Evolutionary conservation across 2,113 vertebrate species (phyloP).

Genomic region (Ciconia stormi): DNA sequence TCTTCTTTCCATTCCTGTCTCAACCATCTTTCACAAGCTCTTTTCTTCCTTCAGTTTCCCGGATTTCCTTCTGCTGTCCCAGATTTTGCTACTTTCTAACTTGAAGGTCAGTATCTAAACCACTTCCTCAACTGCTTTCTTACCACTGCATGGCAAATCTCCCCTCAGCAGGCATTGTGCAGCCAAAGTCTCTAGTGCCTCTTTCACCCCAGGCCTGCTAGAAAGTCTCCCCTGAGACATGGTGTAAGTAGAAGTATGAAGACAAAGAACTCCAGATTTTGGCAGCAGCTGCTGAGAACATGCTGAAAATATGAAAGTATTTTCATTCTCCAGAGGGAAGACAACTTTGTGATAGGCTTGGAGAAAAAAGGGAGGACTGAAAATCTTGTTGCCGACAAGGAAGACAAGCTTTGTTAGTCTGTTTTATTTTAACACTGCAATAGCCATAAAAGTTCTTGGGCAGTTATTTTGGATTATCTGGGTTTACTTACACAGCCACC

Average conservation of each 20-base stretch:
- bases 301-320: background rate
- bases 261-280: conserved; percentile 11
- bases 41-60: background rate
- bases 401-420: background rate
- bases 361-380: background rate
- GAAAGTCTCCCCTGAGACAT: background rate
- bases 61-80: background rate
- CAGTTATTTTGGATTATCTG: background rate
- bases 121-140: background rate
- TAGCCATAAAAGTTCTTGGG: background rate
- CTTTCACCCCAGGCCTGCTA: background rate
- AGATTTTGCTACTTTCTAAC: background rate
- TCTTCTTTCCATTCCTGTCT: background rate
- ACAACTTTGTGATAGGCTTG: background rate
- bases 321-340: background rate
- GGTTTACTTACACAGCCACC: background rate
- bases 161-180: accelerated
- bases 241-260: background rate
- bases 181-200: background rate
- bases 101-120: background rate
- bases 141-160: background rate
- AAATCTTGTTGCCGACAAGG: background rate
- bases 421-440: background rate
- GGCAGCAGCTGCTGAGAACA: background rate
- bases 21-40: background rate